phyloP scores from a whole-genome alignment of 2,888 invertebrate species.

The Aphidius colemani region DNA sequence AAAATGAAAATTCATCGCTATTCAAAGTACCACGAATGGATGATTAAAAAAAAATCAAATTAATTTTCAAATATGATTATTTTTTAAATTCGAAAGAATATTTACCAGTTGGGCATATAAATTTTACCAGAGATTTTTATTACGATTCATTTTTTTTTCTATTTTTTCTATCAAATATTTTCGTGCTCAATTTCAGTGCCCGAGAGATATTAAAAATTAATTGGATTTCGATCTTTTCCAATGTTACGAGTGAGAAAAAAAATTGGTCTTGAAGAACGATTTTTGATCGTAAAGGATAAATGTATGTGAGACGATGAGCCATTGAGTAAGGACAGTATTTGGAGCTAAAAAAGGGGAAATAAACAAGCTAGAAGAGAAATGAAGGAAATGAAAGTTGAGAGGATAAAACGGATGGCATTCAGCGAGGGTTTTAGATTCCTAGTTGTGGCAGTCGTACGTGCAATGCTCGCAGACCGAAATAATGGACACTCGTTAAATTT shows the following conservation, averaged over 20 bases:
- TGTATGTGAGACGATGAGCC: too few species aligned
- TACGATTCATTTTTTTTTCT: conserved; percentile 4
- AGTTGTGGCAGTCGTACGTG: conserved; percentile 28
- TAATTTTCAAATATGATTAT: too few species aligned
- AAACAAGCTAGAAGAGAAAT: conserved; percentile 28
- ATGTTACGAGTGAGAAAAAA: conserved; percentile 29
- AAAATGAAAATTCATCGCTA: too few species aligned
- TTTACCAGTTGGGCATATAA: neutral
- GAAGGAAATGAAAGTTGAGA: conserved; percentile 32
- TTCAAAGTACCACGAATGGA: too few species aligned
- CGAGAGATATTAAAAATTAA: conserved; percentile 52
- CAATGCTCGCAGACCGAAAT: conserved; percentile 43
- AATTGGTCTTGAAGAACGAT: too few species aligned
- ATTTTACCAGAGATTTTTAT: conserved; percentile 1
- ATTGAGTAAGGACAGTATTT: neutral
- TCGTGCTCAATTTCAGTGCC: conserved; percentile 41
- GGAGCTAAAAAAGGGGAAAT: conserved; percentile 18
- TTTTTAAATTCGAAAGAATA: too few species aligned
- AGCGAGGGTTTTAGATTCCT: conserved; percentile 25
- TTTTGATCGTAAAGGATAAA: too few species aligned
- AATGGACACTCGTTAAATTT: conserved; percentile 56
- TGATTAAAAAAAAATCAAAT: too few species aligned
- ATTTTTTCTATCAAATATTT: neutral
- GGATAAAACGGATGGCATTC: conserved; percentile 10
- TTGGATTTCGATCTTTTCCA: conserved; percentile 49